Percentiles rank a stretch among this genome's conserved stretches.
These are phyloP conservation scores for Synergus umbraculus DNA, from an alignment of 2,888 invertebrate species.

Conservation along the genomic window DNA sequence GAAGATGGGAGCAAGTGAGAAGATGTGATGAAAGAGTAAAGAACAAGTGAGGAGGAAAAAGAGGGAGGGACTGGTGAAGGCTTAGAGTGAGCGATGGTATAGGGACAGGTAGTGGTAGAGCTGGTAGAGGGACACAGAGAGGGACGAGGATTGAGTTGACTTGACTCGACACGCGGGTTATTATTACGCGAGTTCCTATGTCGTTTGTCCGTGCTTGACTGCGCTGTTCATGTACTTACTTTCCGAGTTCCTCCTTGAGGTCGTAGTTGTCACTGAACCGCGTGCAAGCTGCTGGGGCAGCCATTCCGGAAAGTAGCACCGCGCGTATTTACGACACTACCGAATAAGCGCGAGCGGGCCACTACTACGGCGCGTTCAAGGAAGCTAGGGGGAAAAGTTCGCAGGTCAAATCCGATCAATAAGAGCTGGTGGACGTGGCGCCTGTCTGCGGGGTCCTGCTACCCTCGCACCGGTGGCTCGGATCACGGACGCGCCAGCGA, in stretches of 20 bases:
- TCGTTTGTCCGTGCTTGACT: background rate
- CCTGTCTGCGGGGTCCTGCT: slow-evolving; percentile 47
- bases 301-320: slow-evolving; percentile 82
- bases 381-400: slow-evolving; percentile 67
- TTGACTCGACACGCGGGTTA: slow-evolving; percentile 41
- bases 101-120: slow-evolving; percentile 31
- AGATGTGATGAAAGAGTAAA: slow-evolving; percentile 29
- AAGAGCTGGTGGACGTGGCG: slow-evolving; percentile 56
- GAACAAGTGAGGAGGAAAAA: slow-evolving; percentile 37
- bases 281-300: slow-evolving; percentile 94
- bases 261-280: slow-evolving; percentile 99
- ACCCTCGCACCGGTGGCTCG: slow-evolving; percentile 48
- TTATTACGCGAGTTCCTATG: slow-evolving; percentile 22
- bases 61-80: slow-evolving; percentile 20
- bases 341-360: slow-evolving; percentile 62
- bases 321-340: slow-evolving; percentile 61
- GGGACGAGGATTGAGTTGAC: slow-evolving; percentile 29
- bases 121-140: background rate
- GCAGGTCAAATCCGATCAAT: slow-evolving; percentile 76
- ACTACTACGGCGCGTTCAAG: slow-evolving; percentile 56
- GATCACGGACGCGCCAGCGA: slow-evolving; percentile 50
- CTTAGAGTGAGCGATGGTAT: background rate
- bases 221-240: slow-evolving; percentile 84
- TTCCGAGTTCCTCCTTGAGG: slow-evolving; percentile 99
- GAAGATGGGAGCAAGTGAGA: slow-evolving; percentile 26